phyloP scores from a whole-genome alignment of 2,888 invertebrate species.

The Hirudinaria manillensis region DNA sequence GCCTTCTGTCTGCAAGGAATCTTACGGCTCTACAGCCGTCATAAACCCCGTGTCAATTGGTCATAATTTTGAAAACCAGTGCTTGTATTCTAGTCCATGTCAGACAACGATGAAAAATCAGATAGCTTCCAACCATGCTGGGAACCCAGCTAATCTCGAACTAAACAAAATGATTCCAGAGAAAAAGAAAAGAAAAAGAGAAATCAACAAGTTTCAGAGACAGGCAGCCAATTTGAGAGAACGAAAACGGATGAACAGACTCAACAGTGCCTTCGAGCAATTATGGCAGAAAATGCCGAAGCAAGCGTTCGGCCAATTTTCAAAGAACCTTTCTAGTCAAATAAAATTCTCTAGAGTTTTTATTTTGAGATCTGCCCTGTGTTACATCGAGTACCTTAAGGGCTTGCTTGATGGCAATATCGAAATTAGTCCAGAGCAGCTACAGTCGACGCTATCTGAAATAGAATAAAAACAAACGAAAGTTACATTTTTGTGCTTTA shows the following conservation, averaged over 20 bases:
- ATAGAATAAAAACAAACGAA: too few relatives aligned
- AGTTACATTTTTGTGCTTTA: too few relatives aligned
- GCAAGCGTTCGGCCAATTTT: slow-evolving; percentile 61
- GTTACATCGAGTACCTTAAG: slow-evolving; percentile 27
- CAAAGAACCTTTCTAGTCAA: slow-evolving; percentile 58
- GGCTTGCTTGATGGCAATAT: not conserved
- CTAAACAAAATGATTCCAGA: not conserved
- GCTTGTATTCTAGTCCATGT: too few relatives aligned
- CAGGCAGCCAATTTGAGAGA: slow-evolving; percentile 85
- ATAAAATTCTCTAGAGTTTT: slow-evolving; percentile 30
- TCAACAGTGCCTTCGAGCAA: slow-evolving; percentile 80
- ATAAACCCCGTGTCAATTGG: too few relatives aligned
- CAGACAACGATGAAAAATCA: too few relatives aligned
- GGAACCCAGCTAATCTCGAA: too few relatives aligned
- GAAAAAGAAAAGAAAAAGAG: slow-evolving; percentile 25
- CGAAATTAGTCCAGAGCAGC: too few relatives aligned
- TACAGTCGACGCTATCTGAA: too few relatives aligned
- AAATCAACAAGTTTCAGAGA: slow-evolving; percentile 50
- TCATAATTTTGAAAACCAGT: too few relatives aligned
- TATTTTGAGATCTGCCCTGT: slow-evolving; percentile 30
- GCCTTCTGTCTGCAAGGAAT: too few relatives aligned
- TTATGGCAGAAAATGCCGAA: slow-evolving; percentile 66
- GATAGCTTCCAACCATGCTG: too few relatives aligned
- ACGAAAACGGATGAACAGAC: slow-evolving; percentile 78
- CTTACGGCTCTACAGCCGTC: too few relatives aligned